Conservation (phyloP, 2,797 vertebrate genomes). For the Morus bassanus region DNA sequence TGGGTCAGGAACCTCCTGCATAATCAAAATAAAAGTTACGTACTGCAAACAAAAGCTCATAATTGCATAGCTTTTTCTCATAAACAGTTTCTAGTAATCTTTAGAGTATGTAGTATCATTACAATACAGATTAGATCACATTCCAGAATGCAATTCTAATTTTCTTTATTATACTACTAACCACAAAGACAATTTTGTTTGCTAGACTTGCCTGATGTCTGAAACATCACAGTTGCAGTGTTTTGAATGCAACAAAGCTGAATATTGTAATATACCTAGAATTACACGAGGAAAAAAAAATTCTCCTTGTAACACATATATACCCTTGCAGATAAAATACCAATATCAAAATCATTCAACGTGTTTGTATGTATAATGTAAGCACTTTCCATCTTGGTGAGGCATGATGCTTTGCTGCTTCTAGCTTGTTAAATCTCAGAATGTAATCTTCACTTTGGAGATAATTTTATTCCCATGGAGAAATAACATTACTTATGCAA, state of each 20-base stretch:
- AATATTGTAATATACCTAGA: not conserved
- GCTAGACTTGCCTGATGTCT: not conserved
- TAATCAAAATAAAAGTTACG: not conserved
- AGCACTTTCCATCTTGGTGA: not conserved
- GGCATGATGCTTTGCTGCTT: not conserved
- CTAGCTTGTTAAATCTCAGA: not conserved
- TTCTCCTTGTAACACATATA: not conserved
- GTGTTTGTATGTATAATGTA: not conserved
- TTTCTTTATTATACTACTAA: not conserved
- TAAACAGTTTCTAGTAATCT: not conserved
- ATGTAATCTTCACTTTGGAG: not conserved
- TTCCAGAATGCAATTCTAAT: not conserved
- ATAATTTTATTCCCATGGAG: not conserved
- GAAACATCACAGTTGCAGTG: not conserved
- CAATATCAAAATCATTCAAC: not conserved
- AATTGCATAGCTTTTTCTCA: not conserved
- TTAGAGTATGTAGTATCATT: not conserved
- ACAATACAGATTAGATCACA: not conserved
- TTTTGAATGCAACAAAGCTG: not conserved
- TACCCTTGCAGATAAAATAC: not conserved
- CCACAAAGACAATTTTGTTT: not conserved
- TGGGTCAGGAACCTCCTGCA: slow-evolving; percentile 92
- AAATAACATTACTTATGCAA: not conserved
- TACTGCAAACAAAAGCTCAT: not conserved
- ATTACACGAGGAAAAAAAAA: fast-evolving